Percentiles rank a stretch among this genome's conserved stretches.
phyloP scores from a whole-genome alignment of 2,797 vertebrate species.

The Danio choprae region DNA sequence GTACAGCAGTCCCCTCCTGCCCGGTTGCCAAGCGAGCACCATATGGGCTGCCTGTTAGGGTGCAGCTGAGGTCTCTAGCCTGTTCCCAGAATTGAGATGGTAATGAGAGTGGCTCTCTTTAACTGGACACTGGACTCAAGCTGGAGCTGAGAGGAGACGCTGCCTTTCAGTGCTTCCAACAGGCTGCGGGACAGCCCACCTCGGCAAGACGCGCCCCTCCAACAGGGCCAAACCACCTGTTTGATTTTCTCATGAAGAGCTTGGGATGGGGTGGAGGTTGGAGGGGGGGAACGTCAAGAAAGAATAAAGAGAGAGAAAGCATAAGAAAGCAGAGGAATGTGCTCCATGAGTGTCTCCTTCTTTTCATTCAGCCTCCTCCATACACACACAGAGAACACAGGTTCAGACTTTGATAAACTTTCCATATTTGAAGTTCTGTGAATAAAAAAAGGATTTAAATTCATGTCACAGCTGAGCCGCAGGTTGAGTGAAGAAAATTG shows the following conservation, averaged over 20 bases:
- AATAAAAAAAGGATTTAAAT: too few relatives aligned
- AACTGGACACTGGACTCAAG: constrained; percentile 79
- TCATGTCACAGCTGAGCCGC: too few relatives aligned
- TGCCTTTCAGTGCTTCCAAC: constrained; percentile 83
- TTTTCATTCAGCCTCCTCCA: constrained; percentile 79
- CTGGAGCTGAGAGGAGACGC: constrained; percentile 74
- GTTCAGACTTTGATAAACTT: too few relatives aligned
- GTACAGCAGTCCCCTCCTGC: constrained; percentile 58
- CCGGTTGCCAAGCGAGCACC: constrained; percentile 83
- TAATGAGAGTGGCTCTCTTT: constrained; percentile 85
- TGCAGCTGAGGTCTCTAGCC: constrained; percentile 81
- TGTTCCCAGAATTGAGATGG: constrained; percentile 89
- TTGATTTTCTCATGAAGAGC: constrained; percentile 84
- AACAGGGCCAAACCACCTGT: constrained; percentile 85
- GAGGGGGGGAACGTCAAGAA: constrained; percentile 57
- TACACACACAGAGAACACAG: constrained; percentile 51
- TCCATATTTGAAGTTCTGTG: too few relatives aligned
- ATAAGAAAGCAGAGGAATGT: constrained; percentile 80
- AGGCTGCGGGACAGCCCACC: constrained; percentile 82
- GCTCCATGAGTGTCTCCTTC: constrained; percentile 82
- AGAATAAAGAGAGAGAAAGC: constrained; percentile 48
- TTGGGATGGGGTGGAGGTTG: constrained; percentile 58
- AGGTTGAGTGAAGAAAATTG: too few relatives aligned
- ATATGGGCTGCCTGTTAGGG: constrained; percentile 84
- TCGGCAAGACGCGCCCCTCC: constrained; percentile 77